A percentile compares a stretch with the other conserved stretches of the same genome.
Evolutionary conservation across 2,113 vertebrate genomes (phyloP).

Genomic region (Macheiramphus alcinus): DNA sequence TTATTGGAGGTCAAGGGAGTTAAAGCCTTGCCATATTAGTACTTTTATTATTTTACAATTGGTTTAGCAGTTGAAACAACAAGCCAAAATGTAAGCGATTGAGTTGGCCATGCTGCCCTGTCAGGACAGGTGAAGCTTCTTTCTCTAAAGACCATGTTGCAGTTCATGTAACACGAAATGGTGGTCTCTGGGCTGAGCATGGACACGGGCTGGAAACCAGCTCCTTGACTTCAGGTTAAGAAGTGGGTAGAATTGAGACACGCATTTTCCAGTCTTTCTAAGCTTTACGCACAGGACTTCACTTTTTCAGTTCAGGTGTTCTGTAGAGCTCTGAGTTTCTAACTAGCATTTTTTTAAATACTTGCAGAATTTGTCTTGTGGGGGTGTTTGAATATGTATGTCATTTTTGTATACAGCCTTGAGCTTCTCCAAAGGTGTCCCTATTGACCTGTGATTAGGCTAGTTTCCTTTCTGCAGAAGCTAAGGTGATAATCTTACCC

Average conservation of each 20-base stretch:
- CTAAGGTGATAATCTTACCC: background rate
- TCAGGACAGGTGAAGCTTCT: background rate
- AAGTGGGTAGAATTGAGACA: background rate
- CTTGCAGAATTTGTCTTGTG: background rate
- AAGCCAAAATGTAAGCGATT: background rate
- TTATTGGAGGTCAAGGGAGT: background rate
- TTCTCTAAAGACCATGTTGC: background rate
- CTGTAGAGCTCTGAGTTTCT: background rate
- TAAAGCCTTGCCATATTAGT: background rate
- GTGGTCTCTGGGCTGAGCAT: background rate
- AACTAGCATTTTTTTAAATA: background rate
- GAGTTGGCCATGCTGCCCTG: background rate
- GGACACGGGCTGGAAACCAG: background rate
- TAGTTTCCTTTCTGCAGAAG: background rate
- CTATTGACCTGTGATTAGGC: background rate
- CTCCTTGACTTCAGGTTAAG: background rate
- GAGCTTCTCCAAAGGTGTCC: background rate
- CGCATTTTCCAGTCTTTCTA: background rate
- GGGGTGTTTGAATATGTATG: background rate
- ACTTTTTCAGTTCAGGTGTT: background rate
- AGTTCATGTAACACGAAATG: rapidly evolving
- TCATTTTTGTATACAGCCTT: background rate
- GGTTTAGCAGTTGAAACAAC: conserved; percentile 24
- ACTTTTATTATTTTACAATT: background rate
- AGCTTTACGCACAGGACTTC: background rate